Evolutionary conservation across 2,797 vertebrate genomes (phyloP).

Genomic region (Sylvia borin): DNA sequence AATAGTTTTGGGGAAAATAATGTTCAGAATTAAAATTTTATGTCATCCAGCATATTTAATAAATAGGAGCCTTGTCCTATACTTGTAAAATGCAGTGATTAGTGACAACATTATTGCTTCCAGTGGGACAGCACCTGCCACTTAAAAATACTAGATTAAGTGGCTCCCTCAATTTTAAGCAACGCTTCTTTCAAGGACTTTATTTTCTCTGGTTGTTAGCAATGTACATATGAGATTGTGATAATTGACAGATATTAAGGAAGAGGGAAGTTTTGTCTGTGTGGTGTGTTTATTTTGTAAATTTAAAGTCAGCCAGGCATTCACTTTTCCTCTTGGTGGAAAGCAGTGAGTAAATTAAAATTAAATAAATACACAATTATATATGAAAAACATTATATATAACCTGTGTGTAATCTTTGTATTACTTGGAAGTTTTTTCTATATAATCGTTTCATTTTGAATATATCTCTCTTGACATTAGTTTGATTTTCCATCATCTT

Average conservation of each 20-base stretch:
- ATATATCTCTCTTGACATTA: background rate
- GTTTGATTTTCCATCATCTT: background rate
- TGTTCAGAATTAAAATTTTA: conserved; percentile 27
- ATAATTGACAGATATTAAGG: background rate
- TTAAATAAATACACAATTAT: background rate
- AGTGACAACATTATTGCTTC: background rate
- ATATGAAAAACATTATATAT: background rate
- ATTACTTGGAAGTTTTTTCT: background rate
- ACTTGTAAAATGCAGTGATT: background rate
- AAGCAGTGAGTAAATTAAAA: background rate
- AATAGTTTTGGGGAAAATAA: conserved; percentile 21
- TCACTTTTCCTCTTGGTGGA: background rate
- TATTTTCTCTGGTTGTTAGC: background rate
- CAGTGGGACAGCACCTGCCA: background rate
- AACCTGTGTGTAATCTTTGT: background rate
- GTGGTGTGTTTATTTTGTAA: background rate
- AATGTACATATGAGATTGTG: background rate
- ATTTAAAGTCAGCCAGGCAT: background rate
- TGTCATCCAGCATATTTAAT: background rate
- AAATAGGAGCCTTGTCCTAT: background rate
- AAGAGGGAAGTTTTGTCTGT: background rate
- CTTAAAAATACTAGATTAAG: background rate
- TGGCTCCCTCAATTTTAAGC: background rate
- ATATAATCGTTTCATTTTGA: background rate
- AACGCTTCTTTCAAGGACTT: background rate